phyloP scores from a whole-genome alignment of 2,113 vertebrate genomes.

The Axis porcinus region DNA sequence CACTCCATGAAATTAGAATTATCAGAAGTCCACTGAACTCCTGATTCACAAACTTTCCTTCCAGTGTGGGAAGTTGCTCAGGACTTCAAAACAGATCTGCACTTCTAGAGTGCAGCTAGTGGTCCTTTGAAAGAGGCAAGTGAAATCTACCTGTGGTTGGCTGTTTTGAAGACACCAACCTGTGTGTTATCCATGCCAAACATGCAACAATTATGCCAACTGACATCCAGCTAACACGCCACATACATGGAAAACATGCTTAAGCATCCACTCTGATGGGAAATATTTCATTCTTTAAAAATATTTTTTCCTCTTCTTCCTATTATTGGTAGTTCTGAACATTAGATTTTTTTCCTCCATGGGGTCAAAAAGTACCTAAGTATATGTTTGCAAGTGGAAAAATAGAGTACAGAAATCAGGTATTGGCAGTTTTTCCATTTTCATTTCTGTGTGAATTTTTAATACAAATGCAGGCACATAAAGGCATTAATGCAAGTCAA shows the following conservation, averaged over 20 bases:
- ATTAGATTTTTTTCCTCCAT: neutral
- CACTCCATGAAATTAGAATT: conserved; percentile 88
- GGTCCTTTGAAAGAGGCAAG: conserved; percentile 87
- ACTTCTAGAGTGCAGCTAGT: conserved; percentile 88
- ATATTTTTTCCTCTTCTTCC: neutral
- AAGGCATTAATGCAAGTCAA: neutral
- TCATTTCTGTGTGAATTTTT: neutral
- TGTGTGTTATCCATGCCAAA: neutral
- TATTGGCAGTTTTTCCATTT: neutral
- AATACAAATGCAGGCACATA: neutral
- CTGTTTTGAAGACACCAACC: neutral
- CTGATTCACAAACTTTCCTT: conserved; percentile 89
- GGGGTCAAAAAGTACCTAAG: neutral
- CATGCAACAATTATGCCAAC: neutral
- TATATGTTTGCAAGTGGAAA: neutral
- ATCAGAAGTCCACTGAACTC: conserved; percentile 89
- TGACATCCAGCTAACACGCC: neutral
- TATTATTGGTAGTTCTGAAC: neutral
- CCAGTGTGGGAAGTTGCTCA: conserved; percentile 90
- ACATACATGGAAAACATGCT: neutral
- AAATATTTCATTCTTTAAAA: neutral
- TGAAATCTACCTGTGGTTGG: neutral
- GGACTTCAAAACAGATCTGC: conserved; percentile 91
- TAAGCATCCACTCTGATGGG: neutral
- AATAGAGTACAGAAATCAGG: neutral